These are phyloP conservation scores for Patella pellucida DNA, from an alignment of 2,888 invertebrate species.

Conservation along the genomic window DNA sequence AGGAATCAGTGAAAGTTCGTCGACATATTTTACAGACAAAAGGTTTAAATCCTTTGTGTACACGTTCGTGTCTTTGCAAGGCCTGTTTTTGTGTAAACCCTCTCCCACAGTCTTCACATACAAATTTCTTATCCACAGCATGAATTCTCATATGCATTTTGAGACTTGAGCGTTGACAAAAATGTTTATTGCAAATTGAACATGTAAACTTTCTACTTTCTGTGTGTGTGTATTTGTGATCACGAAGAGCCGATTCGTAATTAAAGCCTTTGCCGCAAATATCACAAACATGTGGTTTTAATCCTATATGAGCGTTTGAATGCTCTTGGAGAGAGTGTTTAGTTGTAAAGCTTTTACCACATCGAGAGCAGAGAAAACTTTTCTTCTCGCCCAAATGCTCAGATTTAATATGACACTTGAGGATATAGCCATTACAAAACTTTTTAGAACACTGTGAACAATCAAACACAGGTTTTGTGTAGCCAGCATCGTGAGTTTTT, in stretches of 20 bases:
- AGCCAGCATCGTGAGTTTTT: constrained; percentile 46
- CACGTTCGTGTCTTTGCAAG: constrained; percentile 70
- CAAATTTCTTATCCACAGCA: constrained; percentile 65
- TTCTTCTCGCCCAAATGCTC: constrained; percentile 52
- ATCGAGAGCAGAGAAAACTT: constrained; percentile 53
- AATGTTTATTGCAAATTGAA: constrained; percentile 64
- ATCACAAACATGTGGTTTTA: constrained; percentile 53
- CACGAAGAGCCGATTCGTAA: constrained; percentile 57
- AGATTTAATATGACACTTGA: constrained; percentile 50
- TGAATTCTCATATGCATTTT: constrained; percentile 71
- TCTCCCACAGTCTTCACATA: constrained; percentile 68
- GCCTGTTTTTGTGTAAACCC: constrained; percentile 72
- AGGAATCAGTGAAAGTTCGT: constrained; percentile 64
- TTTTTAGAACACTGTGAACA: constrained; percentile 50
- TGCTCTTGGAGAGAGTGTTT: constrained; percentile 58
- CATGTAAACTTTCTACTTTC: constrained; percentile 68
- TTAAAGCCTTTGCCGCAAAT: constrained; percentile 56
- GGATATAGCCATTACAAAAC: constrained; percentile 46
- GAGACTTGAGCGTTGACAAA: constrained; percentile 68
- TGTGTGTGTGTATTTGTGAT: constrained; percentile 64
- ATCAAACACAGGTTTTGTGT: constrained; percentile 43
- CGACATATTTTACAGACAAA: constrained; percentile 70
- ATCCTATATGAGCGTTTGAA: constrained; percentile 52
- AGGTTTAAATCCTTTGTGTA: constrained; percentile 70
- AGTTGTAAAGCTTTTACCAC: constrained; percentile 62